phyloP scores from a whole-genome alignment of 2,797 vertebrate genomes.

The Pitangus sulphuratus region DNA sequence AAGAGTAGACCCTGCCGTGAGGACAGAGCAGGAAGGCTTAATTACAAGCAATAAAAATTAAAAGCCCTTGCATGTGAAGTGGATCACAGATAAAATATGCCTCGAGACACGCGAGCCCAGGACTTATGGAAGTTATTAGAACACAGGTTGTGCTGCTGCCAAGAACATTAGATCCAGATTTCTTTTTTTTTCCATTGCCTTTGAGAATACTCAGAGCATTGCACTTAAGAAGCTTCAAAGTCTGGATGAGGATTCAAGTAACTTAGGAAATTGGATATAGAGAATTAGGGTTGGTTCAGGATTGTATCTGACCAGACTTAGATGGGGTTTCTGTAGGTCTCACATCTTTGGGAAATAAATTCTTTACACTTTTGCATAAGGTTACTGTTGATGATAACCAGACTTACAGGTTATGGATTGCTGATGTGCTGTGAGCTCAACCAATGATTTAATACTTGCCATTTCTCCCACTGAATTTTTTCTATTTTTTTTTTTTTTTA shows the following conservation, averaged over 20 bases:
- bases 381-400: neutral
- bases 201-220: neutral
- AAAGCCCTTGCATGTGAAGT: neutral
- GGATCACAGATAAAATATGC: neutral
- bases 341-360: neutral
- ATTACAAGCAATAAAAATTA: neutral
- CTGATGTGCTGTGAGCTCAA: neutral
- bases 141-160: neutral
- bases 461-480: neutral
- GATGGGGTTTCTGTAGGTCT: neutral
- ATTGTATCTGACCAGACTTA: neutral
- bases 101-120: accelerated
- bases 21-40: neutral
- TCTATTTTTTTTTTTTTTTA: neutral
- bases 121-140: neutral
- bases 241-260: neutral
- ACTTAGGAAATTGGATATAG: neutral
- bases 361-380: neutral
- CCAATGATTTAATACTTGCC: neutral
- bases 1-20: neutral
- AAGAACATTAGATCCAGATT: neutral
- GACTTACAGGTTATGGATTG: neutral
- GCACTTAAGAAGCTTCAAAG: neutral
- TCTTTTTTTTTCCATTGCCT: neutral
- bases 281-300: neutral